Base-by-base conservation (phyloP, 2,797 vertebrate genomes). In the Oophaga sylvatica region DNA sequence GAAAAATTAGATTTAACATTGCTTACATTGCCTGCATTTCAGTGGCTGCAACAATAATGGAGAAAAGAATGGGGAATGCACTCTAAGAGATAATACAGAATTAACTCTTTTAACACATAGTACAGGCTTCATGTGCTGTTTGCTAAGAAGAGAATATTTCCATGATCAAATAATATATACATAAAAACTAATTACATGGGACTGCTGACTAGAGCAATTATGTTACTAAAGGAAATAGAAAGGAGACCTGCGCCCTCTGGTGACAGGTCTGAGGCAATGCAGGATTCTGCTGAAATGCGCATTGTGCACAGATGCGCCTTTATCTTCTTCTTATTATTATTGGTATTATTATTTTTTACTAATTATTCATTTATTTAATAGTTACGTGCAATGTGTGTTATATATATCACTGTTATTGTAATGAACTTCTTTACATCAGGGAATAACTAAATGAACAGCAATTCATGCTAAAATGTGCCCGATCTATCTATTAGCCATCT, bases 1-100 rank as follows among this genome's bases (percentile, higher is more conserved):
- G 96, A 97, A 98, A 99, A 99, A 99, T 99, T 99, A 99, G 98
- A 99, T 99, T 99, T 96, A 97, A 97, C 97, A 93, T 97, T 97
- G 97, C 97, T 97, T 98, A 97, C 97, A 98, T 97, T 97, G 97
- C 96, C 97, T 97, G 97, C 98, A 97, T 98, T 99, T 97, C 97
- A 96, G 97, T 96, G 96, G 97, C 96, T 96, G 97, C 96, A 96
- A 95, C 95, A 94, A 96, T 96, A 96, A 97, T 98, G 97, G 95
- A 90, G 93, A 91, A 86, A 92, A 94, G 95, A 95, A 96, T 95
- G 94, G 95, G 91, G 93, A 95, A 93, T 95, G 95, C 96, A 95
- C 95, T 93, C 92, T 92, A 95, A 95, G 94, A 96, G 95, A 97
- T 96, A 97, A 96, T 95, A 95, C 95, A 94, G 95, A 96, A 96